Evolutionary conservation across 2,797 vertebrate genomes (phyloP).

Genomic region (Diceros bicornis): DNA sequence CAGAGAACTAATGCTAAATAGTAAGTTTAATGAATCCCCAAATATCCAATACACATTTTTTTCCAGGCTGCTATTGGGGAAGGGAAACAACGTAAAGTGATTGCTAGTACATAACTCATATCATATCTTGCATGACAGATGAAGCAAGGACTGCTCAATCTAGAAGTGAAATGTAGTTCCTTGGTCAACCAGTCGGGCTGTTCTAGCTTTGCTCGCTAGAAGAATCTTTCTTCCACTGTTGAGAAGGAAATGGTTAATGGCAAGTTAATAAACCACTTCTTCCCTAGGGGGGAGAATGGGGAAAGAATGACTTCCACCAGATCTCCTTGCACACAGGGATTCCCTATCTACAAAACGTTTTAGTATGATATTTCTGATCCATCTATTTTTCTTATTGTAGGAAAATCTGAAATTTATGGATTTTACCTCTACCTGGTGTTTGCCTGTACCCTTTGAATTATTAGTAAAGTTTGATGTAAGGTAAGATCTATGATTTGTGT

Average conservation of each 20-base stretch:
- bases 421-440: neutral
- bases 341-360: neutral
- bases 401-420: neutral
- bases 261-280: slow-evolving; percentile 12
- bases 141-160: neutral
- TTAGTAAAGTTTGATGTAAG: neutral
- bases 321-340: neutral
- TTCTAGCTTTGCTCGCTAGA: neutral
- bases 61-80: neutral
- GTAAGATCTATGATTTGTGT: slow-evolving; percentile 29
- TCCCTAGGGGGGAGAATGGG: neutral
- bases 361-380: neutral
- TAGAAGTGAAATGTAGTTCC: neutral
- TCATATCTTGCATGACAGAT: neutral
- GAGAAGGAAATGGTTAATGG: neutral
- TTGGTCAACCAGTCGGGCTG: neutral
- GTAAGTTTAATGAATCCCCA: neutral
- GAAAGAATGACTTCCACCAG: neutral
- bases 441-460: neutral
- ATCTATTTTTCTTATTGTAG: neutral
- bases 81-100: neutral
- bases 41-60: neutral
- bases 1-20: neutral
- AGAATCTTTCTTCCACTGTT: slow-evolving; percentile 17
- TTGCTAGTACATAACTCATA: neutral